Base-by-base conservation (phyloP, 2,888 invertebrate species). In the Halocaridina rubra region DNA sequence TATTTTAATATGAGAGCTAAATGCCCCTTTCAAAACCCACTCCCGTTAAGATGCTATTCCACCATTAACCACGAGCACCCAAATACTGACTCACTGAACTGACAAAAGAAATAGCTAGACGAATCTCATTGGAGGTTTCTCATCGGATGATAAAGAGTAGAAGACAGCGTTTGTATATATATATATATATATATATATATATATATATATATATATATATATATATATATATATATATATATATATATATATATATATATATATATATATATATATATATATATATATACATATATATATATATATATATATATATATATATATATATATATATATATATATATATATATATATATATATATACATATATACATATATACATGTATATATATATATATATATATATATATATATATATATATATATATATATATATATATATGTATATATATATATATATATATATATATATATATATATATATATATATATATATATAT, bases 341-440 rank as follows among this genome's bases (percentile, higher is more conserved):
- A 67, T 1, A 67, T 67, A 67, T 29, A 57, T 67, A 67, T 1
- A 67, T 67, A 67, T 27, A 67, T 29, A 67, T 27, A 67, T 29
- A 67, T 27, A 67, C 13, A 67, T 27, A 67, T 29, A 67, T 67
- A 67, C 13, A 67, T 67, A 29, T 67, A 67, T 27, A 67, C 29
- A 67, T 27, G 29, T 67, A 67, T 67, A 67, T 67, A 27, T 67
- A 67, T 67, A 67, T 27, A 67, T 67, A 29, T 67, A 67, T 67
- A 67, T 27, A 67, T 67, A 67, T 29, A 67, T 67, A 29, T 27
- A 29, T 27, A 29, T 27, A 67, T 27, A 29, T 27, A 67, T 67
- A 67, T 67, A 67, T 67, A 67, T 67, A 67, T 67, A 67, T 67
- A 67, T 29, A 67, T 67, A 29, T 67, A 29, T 67, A 24, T 67